Conservation (phyloP, 2,113 vertebrate genomes). For the Amblyopsis rosae region DNA sequence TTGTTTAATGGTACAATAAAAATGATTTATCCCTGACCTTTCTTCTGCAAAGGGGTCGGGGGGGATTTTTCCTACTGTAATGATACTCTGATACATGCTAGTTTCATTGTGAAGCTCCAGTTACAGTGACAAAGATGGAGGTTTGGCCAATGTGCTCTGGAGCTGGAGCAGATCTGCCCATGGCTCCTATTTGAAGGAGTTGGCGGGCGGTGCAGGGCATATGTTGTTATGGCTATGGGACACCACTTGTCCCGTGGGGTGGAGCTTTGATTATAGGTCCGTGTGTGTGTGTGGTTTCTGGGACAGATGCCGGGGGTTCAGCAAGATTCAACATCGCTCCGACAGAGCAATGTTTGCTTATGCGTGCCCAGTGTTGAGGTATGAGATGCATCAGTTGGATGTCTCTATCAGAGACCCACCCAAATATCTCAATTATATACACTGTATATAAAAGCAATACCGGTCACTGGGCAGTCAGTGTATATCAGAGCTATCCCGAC, state of each 20-base stretch:
- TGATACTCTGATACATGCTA: slow-evolving; percentile 3
- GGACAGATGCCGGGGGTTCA: slow-evolving; percentile 37
- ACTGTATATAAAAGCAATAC: no score
- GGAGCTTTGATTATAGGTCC: slow-evolving; percentile 8
- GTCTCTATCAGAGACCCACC: no score
- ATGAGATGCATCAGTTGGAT: no score
- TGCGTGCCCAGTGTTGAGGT: no score
- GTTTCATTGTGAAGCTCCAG: slow-evolving; percentile 32
- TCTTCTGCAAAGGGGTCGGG: no score
- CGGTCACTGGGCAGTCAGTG: no score
- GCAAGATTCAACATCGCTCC: not conserved
- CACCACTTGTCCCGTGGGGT: slow-evolving; percentile 17
- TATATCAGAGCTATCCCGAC: no score
- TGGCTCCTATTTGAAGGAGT: slow-evolving; percentile 45
- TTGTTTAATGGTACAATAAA: no score
- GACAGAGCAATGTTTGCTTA: no score
- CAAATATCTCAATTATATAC: not conserved
- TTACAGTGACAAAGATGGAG: slow-evolving; percentile 44
- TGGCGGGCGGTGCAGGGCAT: slow-evolving; percentile 45
- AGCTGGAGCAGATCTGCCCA: slow-evolving; percentile 25
- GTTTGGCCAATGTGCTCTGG: slow-evolving; percentile 22
- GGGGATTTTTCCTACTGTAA: not conserved
- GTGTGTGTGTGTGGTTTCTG: slow-evolving; percentile 5
- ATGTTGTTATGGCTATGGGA: slow-evolving; percentile 59
- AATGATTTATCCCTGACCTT: no score